Conservation (phyloP, 2,888 invertebrate genomes). For the Ischnura elegans region DNA sequence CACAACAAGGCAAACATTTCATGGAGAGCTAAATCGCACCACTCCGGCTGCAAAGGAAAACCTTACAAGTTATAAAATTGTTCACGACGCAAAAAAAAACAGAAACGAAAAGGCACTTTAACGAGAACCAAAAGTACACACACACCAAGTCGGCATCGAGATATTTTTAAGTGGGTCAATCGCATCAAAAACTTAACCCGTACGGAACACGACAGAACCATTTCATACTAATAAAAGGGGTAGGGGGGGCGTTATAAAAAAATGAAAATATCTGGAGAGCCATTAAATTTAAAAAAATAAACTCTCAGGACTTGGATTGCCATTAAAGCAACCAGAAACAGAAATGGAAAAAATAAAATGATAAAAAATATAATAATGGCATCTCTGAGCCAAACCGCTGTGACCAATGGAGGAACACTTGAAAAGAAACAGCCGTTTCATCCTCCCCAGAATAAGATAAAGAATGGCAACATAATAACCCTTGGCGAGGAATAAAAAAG, state of each 20-base stretch:
- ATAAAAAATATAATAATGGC: background rate
- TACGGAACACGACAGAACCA: slow-evolving; percentile 5
- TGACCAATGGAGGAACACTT: background rate
- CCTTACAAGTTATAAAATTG: background rate
- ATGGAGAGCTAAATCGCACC: background rate
- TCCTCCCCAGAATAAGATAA: background rate
- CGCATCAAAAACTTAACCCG: slow-evolving; percentile 8
- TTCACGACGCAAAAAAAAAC: background rate
- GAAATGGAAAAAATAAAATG: background rate
- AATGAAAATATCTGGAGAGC: background rate
- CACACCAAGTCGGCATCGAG: background rate
- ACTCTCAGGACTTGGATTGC: background rate
- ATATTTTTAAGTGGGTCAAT: slow-evolving; percentile 40
- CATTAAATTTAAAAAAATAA: background rate
- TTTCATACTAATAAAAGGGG: slow-evolving; percentile 23
- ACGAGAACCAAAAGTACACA: background rate
- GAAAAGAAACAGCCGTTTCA: slow-evolving; percentile 48
- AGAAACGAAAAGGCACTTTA: background rate
- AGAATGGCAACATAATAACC: slow-evolving; percentile 45
- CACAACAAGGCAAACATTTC: background rate
- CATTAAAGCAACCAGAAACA: slow-evolving; percentile 9
- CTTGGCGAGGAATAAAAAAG: background rate
- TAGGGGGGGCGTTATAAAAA: background rate
- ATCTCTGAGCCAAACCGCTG: background rate
- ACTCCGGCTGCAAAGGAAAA: background rate